Evolutionary conservation across 2,888 invertebrate genomes (phyloP), one percentile per base, ranked within the genome.

Genomic region (Zelleria hepariella): DNA sequence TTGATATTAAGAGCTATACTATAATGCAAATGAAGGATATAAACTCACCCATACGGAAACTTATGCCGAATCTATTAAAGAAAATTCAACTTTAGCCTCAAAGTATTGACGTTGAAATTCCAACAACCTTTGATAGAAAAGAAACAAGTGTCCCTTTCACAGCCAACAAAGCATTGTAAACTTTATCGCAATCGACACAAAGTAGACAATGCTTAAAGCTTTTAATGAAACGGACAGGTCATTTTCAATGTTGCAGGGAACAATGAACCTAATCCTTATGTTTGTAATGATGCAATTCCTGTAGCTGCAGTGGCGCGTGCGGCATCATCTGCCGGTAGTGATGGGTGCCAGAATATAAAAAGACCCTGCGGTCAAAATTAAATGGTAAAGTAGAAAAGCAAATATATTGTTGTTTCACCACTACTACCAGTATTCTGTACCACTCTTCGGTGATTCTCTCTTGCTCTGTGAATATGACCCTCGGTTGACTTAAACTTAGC

Each of bases 251-350:
- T 10, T 15, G 49, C 18, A 49, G 18, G 49, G 21, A n/a, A n/a
- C 18, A 49, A 21, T 18, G 49, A 49, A 49, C 20, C 7, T 49
- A 49, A 49, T 49, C 49, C 18, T 21, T 21, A 18, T 18, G 7
- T 5, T 4, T 8, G 18, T 21, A 21, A 24, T 53, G 21, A 24
- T 32, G 20, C 20, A 32, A 54, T 24, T 25, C 2, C 18, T 18
- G 20, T 32, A 20, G 24, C 7, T 7, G 2, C 4, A 15, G 23
- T 15, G 8, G 55, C 32, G 55, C 55, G 55, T 32, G 32, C 55
- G 55, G 55, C 18, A 55, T 55, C 55, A 55, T 55, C 55, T 55
- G 55, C 55, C 18, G 49, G 15, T 42, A 42, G 32, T 42, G 32
- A 15, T 42, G 32, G 4, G 32, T 42, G n/a, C n/a, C n/a, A n/a